Percentiles rank a stretch among this genome's conserved stretches.
Conservation (phyloP, 2,888 invertebrate genomes). For the Harpagoxenus sublaevis region DNA sequence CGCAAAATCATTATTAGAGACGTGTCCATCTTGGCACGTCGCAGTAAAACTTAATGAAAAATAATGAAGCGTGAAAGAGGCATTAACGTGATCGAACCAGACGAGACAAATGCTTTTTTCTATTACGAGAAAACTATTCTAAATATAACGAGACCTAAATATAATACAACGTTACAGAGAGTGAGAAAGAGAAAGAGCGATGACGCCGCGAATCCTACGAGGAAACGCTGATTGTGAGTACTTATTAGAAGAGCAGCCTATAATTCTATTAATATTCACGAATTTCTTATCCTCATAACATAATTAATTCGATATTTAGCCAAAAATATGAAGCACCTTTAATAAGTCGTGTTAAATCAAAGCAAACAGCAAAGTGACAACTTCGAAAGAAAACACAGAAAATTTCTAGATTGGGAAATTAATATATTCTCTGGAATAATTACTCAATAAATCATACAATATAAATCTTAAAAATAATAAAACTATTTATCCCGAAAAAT, state of each 20-base stretch:
- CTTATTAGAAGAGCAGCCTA: background rate
- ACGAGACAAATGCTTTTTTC: constrained; percentile 60
- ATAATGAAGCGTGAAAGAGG: constrained; percentile 45
- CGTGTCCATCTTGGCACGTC: background rate
- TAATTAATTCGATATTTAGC: constrained; percentile 1
- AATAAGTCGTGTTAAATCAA: background rate
- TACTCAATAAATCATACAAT: background rate
- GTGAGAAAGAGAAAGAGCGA: constrained; percentile 19
- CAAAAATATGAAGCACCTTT: background rate
- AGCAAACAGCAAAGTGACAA: background rate
- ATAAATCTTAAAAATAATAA: background rate
- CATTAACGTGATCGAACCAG: constrained; percentile 31
- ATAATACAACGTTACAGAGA: constrained; percentile 52
- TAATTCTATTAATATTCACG: background rate
- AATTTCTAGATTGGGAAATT: background rate
- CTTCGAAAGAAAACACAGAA: background rate
- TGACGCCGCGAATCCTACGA: constrained; percentile 30
- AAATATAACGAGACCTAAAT: constrained; percentile 75
- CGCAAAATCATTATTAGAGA: background rate
- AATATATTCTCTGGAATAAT: background rate
- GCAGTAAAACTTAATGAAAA: constrained; percentile 55
- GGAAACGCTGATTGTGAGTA: constrained; percentile 39
- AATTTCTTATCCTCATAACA: background rate
- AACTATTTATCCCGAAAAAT: background rate
- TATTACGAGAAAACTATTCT: constrained; percentile 61